A percentile compares a stretch with the other conserved stretches of the same genome.
Conservation (phyloP, 2,797 vertebrate species). For the Synaphobranchus kaupii region DNA sequence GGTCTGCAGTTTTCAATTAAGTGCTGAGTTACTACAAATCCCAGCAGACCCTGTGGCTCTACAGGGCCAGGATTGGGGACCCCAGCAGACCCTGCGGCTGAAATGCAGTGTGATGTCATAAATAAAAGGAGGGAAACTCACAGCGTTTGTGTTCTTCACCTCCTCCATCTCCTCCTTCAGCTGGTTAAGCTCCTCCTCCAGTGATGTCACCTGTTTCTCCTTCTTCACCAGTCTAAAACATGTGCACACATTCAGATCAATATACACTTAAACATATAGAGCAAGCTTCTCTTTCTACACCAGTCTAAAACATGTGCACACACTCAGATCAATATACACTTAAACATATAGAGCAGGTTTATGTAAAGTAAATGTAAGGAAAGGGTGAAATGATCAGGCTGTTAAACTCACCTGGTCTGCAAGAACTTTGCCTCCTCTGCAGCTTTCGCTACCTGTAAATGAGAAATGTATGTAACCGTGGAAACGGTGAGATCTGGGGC, state of each 20-base stretch:
- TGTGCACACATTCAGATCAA: neutral
- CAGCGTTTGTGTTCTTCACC: constrained; percentile 72
- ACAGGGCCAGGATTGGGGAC: too few relatives aligned
- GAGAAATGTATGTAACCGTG: constrained; percentile 53
- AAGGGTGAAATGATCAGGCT: constrained; percentile 46
- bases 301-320: too few relatives aligned
- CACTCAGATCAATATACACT: too few relatives aligned
- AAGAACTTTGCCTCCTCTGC: constrained; percentile 67
- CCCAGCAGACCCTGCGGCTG: too few relatives aligned
- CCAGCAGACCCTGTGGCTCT: too few relatives aligned
- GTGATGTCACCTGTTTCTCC: constrained; percentile 59
- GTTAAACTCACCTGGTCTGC: constrained; percentile 58
- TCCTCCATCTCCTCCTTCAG: constrained; percentile 70
- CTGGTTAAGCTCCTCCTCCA: constrained; percentile 68
- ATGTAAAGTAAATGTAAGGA: neutral
- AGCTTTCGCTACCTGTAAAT: constrained; percentile 50
- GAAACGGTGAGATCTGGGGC: neutral
- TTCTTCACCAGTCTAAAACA: constrained; percentile 50
- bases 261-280: neutral
- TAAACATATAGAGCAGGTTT: too few relatives aligned
- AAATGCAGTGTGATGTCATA: too few relatives aligned
- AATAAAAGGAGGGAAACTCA: constrained; percentile 48
- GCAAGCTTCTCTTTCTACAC: too few relatives aligned
- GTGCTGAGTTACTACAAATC: too few relatives aligned
- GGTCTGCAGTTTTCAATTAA: too few relatives aligned